Conservation (phyloP, 1,140 invertebrate genomes). For the Notospermus geniculatus region DNA sequence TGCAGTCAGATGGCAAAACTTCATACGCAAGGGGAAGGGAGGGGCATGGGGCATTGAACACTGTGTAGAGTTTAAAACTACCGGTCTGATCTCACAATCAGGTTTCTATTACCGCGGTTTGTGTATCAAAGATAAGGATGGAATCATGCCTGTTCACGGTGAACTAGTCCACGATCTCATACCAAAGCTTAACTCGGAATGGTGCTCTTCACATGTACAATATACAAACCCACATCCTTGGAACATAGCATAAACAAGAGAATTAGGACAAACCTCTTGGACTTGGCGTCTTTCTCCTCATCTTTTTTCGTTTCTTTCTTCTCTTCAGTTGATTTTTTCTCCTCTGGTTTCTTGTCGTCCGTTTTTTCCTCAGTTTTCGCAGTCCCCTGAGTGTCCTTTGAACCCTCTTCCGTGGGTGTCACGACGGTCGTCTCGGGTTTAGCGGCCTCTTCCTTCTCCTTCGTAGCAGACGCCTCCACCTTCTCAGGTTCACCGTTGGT, state of each 20-base stretch:
- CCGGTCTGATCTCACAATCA: too few relatives aligned
- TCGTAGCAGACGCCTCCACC: constrained; percentile 5
- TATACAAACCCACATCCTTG: background rate
- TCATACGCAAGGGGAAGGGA: too few relatives aligned
- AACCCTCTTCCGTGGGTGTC: background rate
- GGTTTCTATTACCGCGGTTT: too few relatives aligned
- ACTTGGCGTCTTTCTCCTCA: constrained; percentile 3
- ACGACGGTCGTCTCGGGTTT: constrained; percentile 5
- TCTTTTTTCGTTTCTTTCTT: background rate
- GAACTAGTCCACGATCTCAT: background rate
- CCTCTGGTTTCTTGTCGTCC: constrained; percentile 11
- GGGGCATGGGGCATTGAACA: too few relatives aligned
- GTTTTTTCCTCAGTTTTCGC: constrained; percentile 13
- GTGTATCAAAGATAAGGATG: background rate
- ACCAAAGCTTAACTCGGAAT: background rate
- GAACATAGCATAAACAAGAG: constrained; percentile 2
- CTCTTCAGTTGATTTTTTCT: constrained; percentile 7
- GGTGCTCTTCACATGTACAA: background rate
- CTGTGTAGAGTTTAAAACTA: too few relatives aligned
- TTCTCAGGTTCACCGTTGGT: constrained; percentile 9
- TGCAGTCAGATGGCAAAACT: too few relatives aligned
- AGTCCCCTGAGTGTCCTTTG: background rate
- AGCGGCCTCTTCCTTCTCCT: constrained; percentile 4
- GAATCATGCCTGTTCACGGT: too few relatives aligned
- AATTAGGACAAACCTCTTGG: constrained; percentile 6